Evolutionary conservation across 2,888 invertebrate species (phyloP), one percentile per base, ranked within the genome.

Genomic region (Leucoma salicis): DNA sequence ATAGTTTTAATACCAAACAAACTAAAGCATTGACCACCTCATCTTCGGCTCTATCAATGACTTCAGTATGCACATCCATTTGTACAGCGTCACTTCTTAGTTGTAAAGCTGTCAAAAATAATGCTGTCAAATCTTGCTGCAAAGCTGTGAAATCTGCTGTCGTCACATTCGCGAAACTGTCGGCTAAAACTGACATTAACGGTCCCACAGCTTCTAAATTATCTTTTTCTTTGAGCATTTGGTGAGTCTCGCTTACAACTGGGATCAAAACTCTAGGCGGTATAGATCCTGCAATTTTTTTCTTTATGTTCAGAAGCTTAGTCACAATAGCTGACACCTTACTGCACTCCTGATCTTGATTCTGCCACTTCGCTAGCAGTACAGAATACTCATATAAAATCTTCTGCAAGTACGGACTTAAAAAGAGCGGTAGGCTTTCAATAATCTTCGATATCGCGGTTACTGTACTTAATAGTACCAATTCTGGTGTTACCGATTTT

Each of bases 351-450:
- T 91, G 90, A 24, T 83, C 83, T n/a, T 67, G 70, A 13, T 76
- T 74, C 48, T 84, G 78, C 89, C 91, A 91, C 65, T 90, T 91
- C 0, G 89, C 86, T 2, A 90, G 66, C 24, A 95, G 74, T 42
- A 91, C 85, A 0, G 93, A 91, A 28, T 95, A 78, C 55, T 94
- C 92, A 6, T 88, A 90, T 0, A 96, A 70, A 21, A 96, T 88
- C 57, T 94, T 93, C 53, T 93, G 92, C 21, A 97, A 82, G 78
- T 97, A 97, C 0, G 96, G 95, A 48, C 96, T 97, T 51, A 98
- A 75, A 74, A 98, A 98, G 27, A 95, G 87, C 0, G 96, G 94
- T 29, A 98, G 75, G 15, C 94, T 93, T 68, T 96, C 95, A 3
- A 97, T 92, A 28, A 98, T 92, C 78, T 96, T 96, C 45, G 95